These are phyloP conservation scores for Ifrita kowaldi DNA, from an alignment of 2,113 vertebrate species.

Conservation along the genomic window DNA sequence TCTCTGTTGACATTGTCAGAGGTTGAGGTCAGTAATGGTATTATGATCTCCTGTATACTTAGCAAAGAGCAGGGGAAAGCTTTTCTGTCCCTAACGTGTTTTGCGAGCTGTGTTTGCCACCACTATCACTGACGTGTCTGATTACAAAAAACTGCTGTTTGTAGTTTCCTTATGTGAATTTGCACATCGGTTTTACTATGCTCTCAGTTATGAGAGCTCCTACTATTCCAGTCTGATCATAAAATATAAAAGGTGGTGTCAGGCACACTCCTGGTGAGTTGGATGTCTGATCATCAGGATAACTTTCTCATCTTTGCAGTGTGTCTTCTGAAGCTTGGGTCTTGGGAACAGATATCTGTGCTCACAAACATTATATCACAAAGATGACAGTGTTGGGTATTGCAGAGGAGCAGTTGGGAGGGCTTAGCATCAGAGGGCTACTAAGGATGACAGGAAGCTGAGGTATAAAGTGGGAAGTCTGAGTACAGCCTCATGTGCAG, in stretches of 20 bases:
- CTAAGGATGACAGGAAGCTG: neutral
- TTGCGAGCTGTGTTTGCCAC: neutral
- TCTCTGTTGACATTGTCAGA: conserved; percentile 65
- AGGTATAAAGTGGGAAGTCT: neutral
- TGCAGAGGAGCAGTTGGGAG: neutral
- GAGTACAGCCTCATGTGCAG: neutral
- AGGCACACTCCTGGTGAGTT: neutral
- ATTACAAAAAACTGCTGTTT: neutral
- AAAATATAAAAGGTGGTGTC: neutral
- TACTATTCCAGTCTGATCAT: neutral
- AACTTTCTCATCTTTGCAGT: neutral
- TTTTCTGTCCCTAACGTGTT: neutral
- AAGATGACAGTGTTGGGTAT: neutral
- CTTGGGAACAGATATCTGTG: neutral
- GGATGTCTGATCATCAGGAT: neutral
- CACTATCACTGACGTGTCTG: neutral
- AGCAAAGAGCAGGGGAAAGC: conserved; percentile 35
- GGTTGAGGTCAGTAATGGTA: conserved; percentile 47
- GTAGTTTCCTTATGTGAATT: neutral
- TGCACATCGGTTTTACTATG: neutral
- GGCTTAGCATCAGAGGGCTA: neutral
- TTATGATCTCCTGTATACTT: conserved; percentile 22
- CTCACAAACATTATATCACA: neutral
- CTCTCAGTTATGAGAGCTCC: neutral
- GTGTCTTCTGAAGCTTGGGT: neutral